phyloP scores from a whole-genome alignment of 2,113 vertebrate genomes.

The Gymnogyps californianus region DNA sequence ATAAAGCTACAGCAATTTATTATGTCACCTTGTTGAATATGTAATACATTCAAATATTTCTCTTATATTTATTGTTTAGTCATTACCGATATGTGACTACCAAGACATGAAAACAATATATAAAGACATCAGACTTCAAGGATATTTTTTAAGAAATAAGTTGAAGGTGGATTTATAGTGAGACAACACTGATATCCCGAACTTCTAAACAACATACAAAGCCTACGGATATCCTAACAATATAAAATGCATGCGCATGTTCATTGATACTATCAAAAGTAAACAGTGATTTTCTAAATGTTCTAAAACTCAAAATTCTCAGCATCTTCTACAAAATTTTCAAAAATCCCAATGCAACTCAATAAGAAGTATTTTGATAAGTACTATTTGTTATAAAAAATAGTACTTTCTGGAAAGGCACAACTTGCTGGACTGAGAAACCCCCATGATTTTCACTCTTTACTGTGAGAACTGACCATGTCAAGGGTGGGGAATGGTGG shows the following conservation, averaged over 20 bases:
- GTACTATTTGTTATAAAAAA: background rate
- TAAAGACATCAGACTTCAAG: background rate
- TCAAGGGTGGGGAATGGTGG: background rate
- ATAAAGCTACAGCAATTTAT: background rate
- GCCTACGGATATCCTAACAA: background rate
- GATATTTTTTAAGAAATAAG: background rate
- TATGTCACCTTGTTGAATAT: background rate
- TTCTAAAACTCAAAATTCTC: background rate
- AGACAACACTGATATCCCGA: background rate
- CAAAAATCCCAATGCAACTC: background rate
- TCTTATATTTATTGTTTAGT: background rate
- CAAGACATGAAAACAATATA: background rate
- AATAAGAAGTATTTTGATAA: background rate
- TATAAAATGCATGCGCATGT: background rate
- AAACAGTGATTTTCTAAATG: background rate
- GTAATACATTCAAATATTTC: background rate
- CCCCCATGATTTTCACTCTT: background rate
- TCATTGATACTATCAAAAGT: background rate
- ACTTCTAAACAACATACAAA: background rate
- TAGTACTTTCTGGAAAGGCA: background rate
- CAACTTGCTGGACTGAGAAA: background rate
- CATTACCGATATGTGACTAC: background rate
- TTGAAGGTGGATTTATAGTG: background rate
- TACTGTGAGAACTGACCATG: background rate
- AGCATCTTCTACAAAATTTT: background rate